Evolutionary conservation across 2,888 invertebrate genomes (phyloP).

Genomic region (Baronia brevicornis): DNA sequence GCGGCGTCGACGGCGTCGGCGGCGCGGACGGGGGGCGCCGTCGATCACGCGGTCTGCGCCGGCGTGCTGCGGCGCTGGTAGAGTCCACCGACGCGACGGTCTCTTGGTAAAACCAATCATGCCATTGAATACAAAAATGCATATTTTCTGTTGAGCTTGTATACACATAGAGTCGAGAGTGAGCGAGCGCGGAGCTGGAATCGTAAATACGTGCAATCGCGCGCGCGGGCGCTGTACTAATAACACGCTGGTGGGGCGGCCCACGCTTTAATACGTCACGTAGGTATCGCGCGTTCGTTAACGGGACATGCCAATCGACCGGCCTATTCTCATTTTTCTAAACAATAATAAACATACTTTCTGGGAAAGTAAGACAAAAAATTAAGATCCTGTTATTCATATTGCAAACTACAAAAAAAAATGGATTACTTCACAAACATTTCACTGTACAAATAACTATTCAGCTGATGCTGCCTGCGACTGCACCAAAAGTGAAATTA

Average conservation of each 20-base stretch:
- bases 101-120: conserved; percentile 71
- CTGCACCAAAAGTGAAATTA: too few species aligned
- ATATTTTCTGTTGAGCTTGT: conserved; percentile 59
- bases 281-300: conserved; percentile 67
- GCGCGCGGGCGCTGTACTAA: conserved; percentile 71
- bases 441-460: too few species aligned
- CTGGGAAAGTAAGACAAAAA: conserved; percentile 24
- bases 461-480: too few species aligned
- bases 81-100: conserved; percentile 59
- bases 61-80: conserved; percentile 58
- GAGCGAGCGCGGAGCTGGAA: conserved; percentile 59
- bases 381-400: conserved; percentile 10
- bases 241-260: conserved; percentile 68
- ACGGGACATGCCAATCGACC: conserved; percentile 71
- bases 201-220: conserved; percentile 64
- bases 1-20: conserved; percentile 46
- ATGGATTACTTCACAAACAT: too few species aligned
- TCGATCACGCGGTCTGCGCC: conserved; percentile 61
- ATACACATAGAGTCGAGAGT: conserved; percentile 72
- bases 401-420: conserved; percentile 16
- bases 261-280: conserved; percentile 70
- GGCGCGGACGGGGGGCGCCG: conserved; percentile 63
- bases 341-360: conserved; percentile 58
- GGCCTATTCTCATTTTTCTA: conserved; percentile 71
- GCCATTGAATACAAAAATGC: conserved; percentile 65